These are phyloP conservation scores for Hirundichthys speculiger DNA, from an alignment of 2,113 vertebrate species.

Conservation along the genomic window DNA sequence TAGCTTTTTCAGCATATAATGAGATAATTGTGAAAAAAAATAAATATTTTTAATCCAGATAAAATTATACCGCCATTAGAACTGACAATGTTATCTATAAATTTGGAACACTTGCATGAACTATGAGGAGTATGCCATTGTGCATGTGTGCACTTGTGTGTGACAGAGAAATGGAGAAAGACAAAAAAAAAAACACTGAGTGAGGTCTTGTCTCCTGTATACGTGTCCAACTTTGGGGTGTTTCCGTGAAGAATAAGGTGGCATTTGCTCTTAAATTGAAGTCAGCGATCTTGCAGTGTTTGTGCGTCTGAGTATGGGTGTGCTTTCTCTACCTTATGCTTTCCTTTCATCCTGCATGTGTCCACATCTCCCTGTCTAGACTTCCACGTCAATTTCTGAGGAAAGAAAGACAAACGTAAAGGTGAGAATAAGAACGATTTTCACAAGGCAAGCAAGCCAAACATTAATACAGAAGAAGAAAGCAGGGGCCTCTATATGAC, in stretches of 20 bases:
- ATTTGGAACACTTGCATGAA: slow-evolving; percentile 27
- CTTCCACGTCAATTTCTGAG: slow-evolving; percentile 98
- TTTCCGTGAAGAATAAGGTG: slow-evolving; percentile 13
- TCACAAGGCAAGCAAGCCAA: slow-evolving; percentile 7
- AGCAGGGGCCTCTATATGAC: slow-evolving; percentile 4
- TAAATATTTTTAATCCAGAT: no score
- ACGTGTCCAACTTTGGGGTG: slow-evolving; percentile 19
- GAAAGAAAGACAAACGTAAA: slow-evolving; percentile 23
- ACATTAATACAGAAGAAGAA: not conserved
- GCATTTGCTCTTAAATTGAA: slow-evolving; percentile 32
- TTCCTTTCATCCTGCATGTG: slow-evolving; percentile 99
- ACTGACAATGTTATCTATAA: slow-evolving; percentile 20
- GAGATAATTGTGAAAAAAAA: slow-evolving; percentile 10
- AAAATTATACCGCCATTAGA: no score
- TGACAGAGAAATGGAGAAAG: not conserved
- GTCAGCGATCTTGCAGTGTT: not conserved
- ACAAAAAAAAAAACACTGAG: no score
- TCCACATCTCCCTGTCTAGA: slow-evolving; percentile 97
- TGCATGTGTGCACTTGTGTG: slow-evolving; percentile 22
- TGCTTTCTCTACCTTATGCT: slow-evolving; percentile 90
- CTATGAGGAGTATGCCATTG: slow-evolving; percentile 27
- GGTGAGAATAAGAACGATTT: slow-evolving; percentile 62
- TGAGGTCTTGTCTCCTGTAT: no score
- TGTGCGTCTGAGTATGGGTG: not conserved
- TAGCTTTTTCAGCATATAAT: not conserved